Evolutionary conservation across 2,888 invertebrate genomes (phyloP).

Genomic region (Dioctria rufipes): DNA sequence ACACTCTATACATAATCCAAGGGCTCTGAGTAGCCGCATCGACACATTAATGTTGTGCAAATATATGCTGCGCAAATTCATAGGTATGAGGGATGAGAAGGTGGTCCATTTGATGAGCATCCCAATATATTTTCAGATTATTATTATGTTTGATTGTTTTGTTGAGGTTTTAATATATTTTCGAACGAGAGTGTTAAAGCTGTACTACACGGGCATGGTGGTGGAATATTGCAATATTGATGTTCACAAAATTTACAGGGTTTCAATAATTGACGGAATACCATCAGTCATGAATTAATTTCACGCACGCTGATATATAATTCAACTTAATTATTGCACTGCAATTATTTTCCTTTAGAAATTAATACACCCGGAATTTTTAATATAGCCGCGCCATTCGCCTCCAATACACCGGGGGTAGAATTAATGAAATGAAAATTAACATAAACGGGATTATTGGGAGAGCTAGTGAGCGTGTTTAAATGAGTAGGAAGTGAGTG

Average conservation of each 20-base stretch:
- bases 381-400: not conserved
- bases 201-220: not conserved
- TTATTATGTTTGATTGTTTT: constrained; percentile 43
- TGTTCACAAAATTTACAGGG: constrained; percentile 21
- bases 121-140: constrained; percentile 25
- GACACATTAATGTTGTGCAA: constrained; percentile 6
- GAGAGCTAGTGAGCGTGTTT: too few relatives aligned
- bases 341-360: constrained; percentile 51
- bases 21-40: not conserved
- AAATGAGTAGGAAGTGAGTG: too few relatives aligned
- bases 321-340: constrained; percentile 44
- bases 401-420: not conserved
- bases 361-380: constrained; percentile 42
- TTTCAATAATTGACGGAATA: constrained; percentile 45
- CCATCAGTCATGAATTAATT: constrained; percentile 44
- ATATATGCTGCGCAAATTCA: not conserved
- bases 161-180: constrained; percentile 48
- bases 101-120: constrained; percentile 12
- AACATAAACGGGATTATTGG: constrained; percentile 25
- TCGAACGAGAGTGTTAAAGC: constrained; percentile 32
- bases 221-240: not conserved
- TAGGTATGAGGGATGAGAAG: not conserved
- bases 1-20: constrained; percentile 5
- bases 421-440: constrained; percentile 32
- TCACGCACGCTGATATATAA: constrained; percentile 45